Conservation (phyloP, 2,888 invertebrate genomes). For the Caenorhabditis sp. region DNA sequence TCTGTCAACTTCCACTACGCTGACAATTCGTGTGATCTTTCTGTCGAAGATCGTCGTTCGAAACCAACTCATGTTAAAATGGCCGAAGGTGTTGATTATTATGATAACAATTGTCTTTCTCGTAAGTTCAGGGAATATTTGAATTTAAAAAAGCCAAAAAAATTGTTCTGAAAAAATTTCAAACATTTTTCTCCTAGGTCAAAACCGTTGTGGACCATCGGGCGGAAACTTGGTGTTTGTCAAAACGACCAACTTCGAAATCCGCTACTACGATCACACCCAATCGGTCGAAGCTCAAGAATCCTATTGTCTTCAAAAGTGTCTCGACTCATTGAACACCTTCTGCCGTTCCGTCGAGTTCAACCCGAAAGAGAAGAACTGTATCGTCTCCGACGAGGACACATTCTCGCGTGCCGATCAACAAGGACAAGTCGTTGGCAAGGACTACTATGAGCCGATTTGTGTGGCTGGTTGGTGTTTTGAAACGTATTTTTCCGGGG, state of each 20-base stretch:
- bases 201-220: slow-evolving; percentile 70
- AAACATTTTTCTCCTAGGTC: slow-evolving; percentile 49
- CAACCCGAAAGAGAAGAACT: slow-evolving; percentile 69
- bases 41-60: slow-evolving; percentile 74
- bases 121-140: slow-evolving; percentile 67
- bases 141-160: too few relatives aligned
- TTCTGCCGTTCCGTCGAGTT: slow-evolving; percentile 71
- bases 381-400: slow-evolving; percentile 71
- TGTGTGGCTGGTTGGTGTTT: slow-evolving; percentile 70
- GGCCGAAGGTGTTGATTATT: slow-evolving; percentile 73
- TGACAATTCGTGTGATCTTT: slow-evolving; percentile 72
- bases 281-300: slow-evolving; percentile 70
- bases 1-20: slow-evolving; percentile 74
- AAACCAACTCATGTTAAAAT: slow-evolving; percentile 74
- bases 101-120: slow-evolving; percentile 75
- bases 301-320: slow-evolving; percentile 70
- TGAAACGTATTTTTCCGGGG: too few relatives aligned
- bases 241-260: slow-evolving; percentile 70
- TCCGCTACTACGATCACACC: slow-evolving; percentile 71
- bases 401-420: slow-evolving; percentile 71
- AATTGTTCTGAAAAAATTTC: too few relatives aligned
- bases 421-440: slow-evolving; percentile 68
- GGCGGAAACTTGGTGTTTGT: slow-evolving; percentile 71
- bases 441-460: slow-evolving; percentile 71
- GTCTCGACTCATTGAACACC: slow-evolving; percentile 70